phyloP scores from a whole-genome alignment of 2,113 vertebrate genomes.

The Myrmecobius fasciatus region DNA sequence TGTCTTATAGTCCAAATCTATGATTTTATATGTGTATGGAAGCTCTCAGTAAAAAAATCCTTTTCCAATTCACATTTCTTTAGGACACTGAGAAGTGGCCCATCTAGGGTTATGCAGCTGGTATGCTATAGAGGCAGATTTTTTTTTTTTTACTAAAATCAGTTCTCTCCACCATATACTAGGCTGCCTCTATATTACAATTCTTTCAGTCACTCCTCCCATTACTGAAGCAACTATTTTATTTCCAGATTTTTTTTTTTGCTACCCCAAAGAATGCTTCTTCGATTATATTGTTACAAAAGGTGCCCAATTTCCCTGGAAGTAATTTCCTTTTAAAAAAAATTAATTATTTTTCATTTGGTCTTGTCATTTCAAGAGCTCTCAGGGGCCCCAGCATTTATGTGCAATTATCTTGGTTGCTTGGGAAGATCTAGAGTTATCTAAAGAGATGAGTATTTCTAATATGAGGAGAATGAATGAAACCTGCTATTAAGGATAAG shows the following conservation, averaged over 20 bases:
- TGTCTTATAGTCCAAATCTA: not conserved
- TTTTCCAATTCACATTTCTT: not conserved
- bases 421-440: not conserved
- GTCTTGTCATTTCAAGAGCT: not conserved
- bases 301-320: not conserved
- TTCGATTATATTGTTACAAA: not conserved
- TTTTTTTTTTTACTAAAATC: not conserved
- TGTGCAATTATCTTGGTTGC: not conserved
- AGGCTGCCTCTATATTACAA: not conserved
- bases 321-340: too few relatives aligned
- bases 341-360: not conserved
- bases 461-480: not conserved
- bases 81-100: not conserved
- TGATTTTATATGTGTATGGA: not conserved
- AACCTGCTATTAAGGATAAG: not conserved
- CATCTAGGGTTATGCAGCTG: not conserved
- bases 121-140: not conserved
- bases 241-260: not conserved
- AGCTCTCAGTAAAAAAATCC: not conserved
- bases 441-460: not conserved
- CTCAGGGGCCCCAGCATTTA: not conserved
- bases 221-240: not conserved
- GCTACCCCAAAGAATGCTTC: not conserved
- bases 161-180: not conserved
- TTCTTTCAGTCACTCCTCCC: not conserved